phyloP scores from a whole-genome alignment of 2,113 vertebrate species.

The Cyprinodon brontotheroides region DNA sequence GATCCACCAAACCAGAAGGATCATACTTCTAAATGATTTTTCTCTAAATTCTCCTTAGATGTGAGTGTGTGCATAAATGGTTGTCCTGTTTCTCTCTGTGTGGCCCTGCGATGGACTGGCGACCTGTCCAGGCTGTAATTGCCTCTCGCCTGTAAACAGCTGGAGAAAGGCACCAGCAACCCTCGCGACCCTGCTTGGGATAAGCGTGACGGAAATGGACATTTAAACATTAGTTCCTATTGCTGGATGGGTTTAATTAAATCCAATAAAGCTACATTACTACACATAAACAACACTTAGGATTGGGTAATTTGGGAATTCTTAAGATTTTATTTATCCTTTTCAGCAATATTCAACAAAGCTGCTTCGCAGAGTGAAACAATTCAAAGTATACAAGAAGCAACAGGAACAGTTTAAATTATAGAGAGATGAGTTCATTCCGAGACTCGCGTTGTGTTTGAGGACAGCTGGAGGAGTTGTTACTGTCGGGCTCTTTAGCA shows the following conservation, averaged over 20 bases:
- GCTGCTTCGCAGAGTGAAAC: constrained; percentile 30
- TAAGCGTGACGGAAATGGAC: too few species aligned
- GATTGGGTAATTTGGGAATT: constrained; percentile 27
- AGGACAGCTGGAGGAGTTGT: neutral
- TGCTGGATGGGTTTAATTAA: neutral
- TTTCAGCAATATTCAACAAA: constrained; percentile 56
- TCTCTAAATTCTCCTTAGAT: too few species aligned
- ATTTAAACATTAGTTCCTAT: too few species aligned
- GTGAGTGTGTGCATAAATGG: too few species aligned
- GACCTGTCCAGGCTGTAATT: too few species aligned
- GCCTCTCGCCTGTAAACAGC: too few species aligned
- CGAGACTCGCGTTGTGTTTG: constrained; percentile 1
- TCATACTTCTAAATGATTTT: too few species aligned
- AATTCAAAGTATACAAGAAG: constrained; percentile 51
- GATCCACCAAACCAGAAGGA: too few species aligned
- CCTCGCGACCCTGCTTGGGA: too few species aligned
- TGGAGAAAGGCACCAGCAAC: too few species aligned
- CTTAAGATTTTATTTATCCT: constrained; percentile 67
- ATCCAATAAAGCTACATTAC: neutral
- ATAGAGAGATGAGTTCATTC: constrained; percentile 12
- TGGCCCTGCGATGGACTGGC: too few species aligned
- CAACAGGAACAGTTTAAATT: constrained; percentile 64
- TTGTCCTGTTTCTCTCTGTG: too few species aligned
- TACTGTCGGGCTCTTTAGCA: constrained; percentile 82
- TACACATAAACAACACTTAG: neutral